A percentile compares a stretch with the other conserved stretches of the same genome.
These are phyloP conservation scores for Mantis religiosa DNA, from an alignment of 2,888 invertebrate genomes.

Conservation along the genomic window DNA sequence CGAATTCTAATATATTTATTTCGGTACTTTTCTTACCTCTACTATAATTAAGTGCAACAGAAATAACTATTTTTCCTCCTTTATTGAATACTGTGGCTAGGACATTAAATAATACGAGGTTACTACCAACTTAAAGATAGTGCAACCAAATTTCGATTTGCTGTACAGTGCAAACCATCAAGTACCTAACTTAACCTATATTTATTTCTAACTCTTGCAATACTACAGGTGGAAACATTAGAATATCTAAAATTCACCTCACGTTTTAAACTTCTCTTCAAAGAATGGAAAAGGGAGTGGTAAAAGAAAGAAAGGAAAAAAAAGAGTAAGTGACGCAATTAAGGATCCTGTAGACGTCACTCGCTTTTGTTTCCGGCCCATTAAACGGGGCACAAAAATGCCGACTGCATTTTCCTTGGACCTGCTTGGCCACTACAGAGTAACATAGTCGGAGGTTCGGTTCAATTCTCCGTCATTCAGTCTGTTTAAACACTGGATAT, in stretches of 20 bases:
- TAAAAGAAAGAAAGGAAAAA: not conserved
- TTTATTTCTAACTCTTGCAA: not conserved
- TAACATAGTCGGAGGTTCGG: not conserved
- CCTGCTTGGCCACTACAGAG: not conserved
- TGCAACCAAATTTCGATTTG: too few species aligned
- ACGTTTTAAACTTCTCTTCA: not conserved
- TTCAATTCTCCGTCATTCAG: not conserved
- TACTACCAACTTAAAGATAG: too few species aligned
- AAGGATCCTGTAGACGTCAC: not conserved
- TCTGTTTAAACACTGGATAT: too few species aligned
- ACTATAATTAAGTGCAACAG: too few species aligned
- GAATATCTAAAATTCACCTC: not conserved
- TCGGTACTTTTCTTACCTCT: too few species aligned
- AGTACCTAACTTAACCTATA: too few species aligned
- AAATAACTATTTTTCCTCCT: too few species aligned
- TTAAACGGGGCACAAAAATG: not conserved
- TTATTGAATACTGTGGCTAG: too few species aligned
- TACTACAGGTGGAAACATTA: not conserved
- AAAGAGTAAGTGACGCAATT: not conserved
- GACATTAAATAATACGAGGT: too few species aligned
- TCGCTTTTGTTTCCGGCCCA: not conserved
- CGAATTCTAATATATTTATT: too few species aligned
- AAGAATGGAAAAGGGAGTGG: not conserved
- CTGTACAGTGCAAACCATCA: too few species aligned
- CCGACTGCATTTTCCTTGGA: not conserved